Conservation (phyloP, 2,797 vertebrate genomes). For the Sphaeramia orbicularis region DNA sequence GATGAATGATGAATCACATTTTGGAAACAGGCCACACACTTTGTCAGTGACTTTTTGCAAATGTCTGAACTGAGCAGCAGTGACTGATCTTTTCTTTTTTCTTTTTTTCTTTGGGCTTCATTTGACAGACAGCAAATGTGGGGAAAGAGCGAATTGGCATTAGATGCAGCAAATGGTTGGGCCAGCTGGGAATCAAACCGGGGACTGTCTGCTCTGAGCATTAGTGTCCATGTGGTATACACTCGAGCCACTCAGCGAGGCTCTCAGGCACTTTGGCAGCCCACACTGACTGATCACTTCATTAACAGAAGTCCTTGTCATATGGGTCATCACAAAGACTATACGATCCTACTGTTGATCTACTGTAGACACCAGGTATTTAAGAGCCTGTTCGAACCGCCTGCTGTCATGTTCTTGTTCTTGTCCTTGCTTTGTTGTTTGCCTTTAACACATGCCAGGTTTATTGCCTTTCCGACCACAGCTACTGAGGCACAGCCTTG, state of each 20-base stretch:
- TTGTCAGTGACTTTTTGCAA: not conserved
- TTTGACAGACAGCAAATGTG: too few relatives aligned
- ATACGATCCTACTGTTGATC: not conserved
- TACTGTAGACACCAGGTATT: not conserved
- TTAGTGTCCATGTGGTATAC: too few relatives aligned
- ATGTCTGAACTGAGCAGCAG: slow-evolving; percentile 8
- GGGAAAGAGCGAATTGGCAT: too few relatives aligned
- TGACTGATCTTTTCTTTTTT: not conserved
- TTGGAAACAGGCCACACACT: not conserved
- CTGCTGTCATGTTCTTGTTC: not conserved
- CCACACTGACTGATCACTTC: too few relatives aligned
- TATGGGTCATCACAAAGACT: not conserved
- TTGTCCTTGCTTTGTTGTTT: not conserved
- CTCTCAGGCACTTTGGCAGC: too few relatives aligned
- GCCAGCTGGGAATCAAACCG: too few relatives aligned
- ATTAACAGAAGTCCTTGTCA: too few relatives aligned
- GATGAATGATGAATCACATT: slow-evolving; percentile 12
- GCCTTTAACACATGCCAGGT: not conserved
- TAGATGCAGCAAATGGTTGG: too few relatives aligned
- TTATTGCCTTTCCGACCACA: not conserved
- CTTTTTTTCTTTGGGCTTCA: too few relatives aligned
- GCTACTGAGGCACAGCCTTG: too few relatives aligned
- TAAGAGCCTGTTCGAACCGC: not conserved
- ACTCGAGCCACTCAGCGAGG: too few relatives aligned
- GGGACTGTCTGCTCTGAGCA: too few relatives aligned